Base-by-base conservation (phyloP, 2,797 vertebrate species). In the Tadarida brasiliensis region DNA sequence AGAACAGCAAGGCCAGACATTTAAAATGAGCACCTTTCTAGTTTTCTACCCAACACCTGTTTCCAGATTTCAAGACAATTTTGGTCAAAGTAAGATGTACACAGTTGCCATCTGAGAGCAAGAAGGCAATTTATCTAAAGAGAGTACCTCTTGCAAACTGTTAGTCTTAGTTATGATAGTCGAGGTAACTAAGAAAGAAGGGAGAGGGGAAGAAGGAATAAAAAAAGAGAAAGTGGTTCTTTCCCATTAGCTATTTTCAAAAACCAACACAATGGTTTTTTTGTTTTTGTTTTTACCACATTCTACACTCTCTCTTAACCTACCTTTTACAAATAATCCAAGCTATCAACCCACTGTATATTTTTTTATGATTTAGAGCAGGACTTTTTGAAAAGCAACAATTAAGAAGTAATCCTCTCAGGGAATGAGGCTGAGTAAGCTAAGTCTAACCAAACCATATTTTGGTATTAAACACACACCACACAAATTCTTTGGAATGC, bases 51-150 rank as follows among this genome's bases (percentile, higher is more conserved):
- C 56, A 77, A 67, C 11, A 47, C n/a, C 33, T 54, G 6, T 61
- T 89, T 67, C n/a, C 49, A 95, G 61, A 89, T 70, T 80, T 65
- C 63, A 89, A 94, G 74, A 67, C 39, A 74, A 74, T 94, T 87
- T 20, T 54, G 22, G 39, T 76, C 82, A 89, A 94, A 89, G 63
- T 59, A 26, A 87, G 71, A 87, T 39, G 17, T 89, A 67, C 16
- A 26, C 16, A 85, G 3, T 54, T 61, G 68, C 22, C 63, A 65
- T 44, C 30, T 76, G 63, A 93, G 22, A 94, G 47, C 59, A 90
- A 87, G 56, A 84, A 73, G n/a, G n/a, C 9, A 61, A 73, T 68
- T 85, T 88, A 54, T 81, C 67, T 82, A 73, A 87, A 68, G 61
- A 74, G 7, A 28, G 39, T 24, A 67, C 28, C n/a, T 70, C 14